These are phyloP conservation scores for Melinaea menophilus DNA, from an alignment of 2,888 invertebrate genomes.

Conservation along the genomic window DNA sequence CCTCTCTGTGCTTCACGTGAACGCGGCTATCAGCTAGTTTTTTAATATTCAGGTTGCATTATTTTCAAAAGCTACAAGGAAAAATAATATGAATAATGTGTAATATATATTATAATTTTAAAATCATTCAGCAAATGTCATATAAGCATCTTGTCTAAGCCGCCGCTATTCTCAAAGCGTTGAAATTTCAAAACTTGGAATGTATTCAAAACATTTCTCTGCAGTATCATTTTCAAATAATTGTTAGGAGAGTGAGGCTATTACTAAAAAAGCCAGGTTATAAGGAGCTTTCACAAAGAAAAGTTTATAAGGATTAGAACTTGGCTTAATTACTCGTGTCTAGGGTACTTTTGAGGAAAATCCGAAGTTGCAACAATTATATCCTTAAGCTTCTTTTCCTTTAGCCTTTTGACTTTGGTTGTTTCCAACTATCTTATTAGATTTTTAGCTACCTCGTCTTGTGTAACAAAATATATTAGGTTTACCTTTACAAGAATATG, in stretches of 20 bases:
- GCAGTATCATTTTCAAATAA: constrained; percentile 26
- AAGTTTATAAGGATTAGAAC: constrained; percentile 25
- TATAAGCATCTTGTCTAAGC: background rate
- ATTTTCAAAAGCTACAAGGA: too few species aligned
- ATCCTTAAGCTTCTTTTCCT: constrained; percentile 3
- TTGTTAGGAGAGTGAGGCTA: constrained; percentile 21
- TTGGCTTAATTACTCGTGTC: constrained; percentile 26
- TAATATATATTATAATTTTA: too few species aligned
- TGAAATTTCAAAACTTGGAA: background rate
- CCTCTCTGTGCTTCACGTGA: too few species aligned
- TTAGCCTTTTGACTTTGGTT: constrained; percentile 5
- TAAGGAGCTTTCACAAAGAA: constrained; percentile 9
- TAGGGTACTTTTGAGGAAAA: constrained; percentile 17
- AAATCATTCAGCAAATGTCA: background rate
- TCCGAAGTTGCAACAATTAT: constrained; percentile 16
- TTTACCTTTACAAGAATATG: background rate
- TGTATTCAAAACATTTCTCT: background rate
- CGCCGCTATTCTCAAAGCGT: background rate
- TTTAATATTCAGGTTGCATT: too few species aligned
- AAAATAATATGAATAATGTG: too few species aligned
- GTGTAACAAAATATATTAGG: background rate
- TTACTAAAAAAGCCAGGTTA: constrained; percentile 7
- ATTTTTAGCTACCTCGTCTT: background rate
- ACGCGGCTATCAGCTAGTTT: too few species aligned
- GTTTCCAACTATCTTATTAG: constrained; percentile 5